Percentiles rank a stretch among this genome's conserved stretches.
Conservation (phyloP, 2,797 vertebrate species). For the Phaenicophaeus curvirostris region DNA sequence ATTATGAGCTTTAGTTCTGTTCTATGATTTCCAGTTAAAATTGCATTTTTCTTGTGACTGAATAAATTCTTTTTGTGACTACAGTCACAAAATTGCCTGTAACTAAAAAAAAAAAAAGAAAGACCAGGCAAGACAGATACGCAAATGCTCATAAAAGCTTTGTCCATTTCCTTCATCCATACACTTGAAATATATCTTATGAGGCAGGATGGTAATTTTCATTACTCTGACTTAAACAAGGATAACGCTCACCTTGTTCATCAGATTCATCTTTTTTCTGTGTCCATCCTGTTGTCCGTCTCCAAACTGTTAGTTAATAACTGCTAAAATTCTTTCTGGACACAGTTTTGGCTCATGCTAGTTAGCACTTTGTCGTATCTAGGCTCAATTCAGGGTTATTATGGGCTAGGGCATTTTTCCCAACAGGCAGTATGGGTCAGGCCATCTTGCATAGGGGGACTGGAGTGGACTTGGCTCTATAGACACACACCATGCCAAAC, state of each 20-base stretch:
- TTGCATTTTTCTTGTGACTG: not conserved
- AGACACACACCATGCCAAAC: not conserved
- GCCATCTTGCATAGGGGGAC: accelerated
- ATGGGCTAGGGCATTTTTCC: not conserved
- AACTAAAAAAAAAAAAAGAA: not conserved
- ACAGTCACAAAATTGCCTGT: not conserved
- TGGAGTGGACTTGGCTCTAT: not conserved
- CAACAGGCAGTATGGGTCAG: not conserved
- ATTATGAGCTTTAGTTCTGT: not conserved
- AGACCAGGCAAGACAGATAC: not conserved
- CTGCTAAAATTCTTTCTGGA: not conserved
- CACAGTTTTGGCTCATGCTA: not conserved
- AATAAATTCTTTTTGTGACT: not conserved
- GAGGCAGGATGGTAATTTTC: not conserved
- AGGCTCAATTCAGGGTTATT: not conserved
- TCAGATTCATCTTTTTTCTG: not conserved
- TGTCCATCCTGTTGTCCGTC: not conserved
- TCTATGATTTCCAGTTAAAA: not conserved
- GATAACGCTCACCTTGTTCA: not conserved
- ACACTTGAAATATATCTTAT: not conserved
- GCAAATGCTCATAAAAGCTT: not conserved
- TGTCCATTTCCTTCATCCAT: not conserved
- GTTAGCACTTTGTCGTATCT: not conserved
- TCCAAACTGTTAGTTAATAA: not conserved
- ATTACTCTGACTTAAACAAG: not conserved